phyloP scores from a whole-genome alignment of 2,113 vertebrate genomes.

The Pseudorectes ferrugineus region DNA sequence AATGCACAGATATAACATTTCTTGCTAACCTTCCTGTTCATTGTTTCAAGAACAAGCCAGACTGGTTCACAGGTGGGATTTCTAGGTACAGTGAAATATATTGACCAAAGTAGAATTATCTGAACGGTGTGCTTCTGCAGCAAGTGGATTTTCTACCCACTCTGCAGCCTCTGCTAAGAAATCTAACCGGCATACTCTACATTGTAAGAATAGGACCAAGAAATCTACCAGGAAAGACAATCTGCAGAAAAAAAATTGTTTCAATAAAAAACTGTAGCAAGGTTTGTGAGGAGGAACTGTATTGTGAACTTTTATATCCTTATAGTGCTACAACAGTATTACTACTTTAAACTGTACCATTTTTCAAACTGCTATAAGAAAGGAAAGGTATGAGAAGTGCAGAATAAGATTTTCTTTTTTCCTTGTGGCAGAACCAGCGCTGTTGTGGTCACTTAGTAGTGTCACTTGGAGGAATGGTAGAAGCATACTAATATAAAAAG shows the following conservation, averaged over 20 bases:
- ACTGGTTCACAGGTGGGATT: neutral
- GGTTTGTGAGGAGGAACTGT: neutral
- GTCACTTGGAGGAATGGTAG: neutral
- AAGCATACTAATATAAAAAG: neutral
- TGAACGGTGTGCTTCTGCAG: neutral
- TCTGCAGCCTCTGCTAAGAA: neutral
- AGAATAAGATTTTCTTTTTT: neutral
- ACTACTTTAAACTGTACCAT: neutral
- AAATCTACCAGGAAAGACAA: neutral
- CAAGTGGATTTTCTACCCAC: neutral
- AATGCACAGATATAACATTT: neutral
- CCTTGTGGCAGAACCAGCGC: neutral
- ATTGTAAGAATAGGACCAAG: neutral
- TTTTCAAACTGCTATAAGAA: neutral
- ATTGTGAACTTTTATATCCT: slow-evolving; percentile 16
- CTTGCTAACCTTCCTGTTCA: neutral
- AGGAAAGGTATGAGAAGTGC: neutral
- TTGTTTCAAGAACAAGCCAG: neutral
- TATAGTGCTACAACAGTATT: neutral
- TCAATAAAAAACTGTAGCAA: slow-evolving; percentile 4
- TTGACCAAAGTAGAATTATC: fast-evolving
- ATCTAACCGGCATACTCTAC: neutral
- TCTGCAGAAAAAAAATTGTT: neutral
- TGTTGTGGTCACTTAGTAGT: neutral
- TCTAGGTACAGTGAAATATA: neutral